These are phyloP conservation scores for Rhopalosiphum nymphaeae DNA, from an alignment of 2,888 invertebrate species.

Conservation along the genomic window DNA sequence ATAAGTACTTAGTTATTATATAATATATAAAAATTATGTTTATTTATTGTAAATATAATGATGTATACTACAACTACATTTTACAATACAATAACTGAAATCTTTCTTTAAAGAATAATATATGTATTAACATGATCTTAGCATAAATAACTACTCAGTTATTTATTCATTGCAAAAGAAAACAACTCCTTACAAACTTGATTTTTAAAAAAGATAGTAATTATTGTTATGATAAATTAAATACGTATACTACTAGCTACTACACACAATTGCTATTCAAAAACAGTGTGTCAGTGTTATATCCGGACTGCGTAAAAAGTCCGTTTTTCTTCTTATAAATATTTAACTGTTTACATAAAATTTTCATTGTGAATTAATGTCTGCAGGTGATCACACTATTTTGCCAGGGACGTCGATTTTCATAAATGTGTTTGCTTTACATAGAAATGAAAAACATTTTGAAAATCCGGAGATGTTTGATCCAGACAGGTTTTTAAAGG, in stretches of 20 bases:
- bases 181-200: neutral
- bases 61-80: neutral
- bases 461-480: conserved; percentile 73
- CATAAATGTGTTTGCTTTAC: conserved; percentile 70
- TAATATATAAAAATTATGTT: neutral
- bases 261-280: neutral
- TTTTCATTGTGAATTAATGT: neutral
- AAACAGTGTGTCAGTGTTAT: neutral
- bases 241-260: neutral
- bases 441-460: conserved; percentile 72
- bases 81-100: neutral
- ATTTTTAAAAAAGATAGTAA: neutral
- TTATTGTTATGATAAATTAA: neutral
- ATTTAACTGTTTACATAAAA: neutral
- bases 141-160: neutral
- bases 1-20: neutral
- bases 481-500: conserved; percentile 73
- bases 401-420: conserved; percentile 70
- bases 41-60: neutral
- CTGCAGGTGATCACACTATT: conserved; percentile 69
- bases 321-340: neutral
- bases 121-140: neutral
- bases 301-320: neutral
- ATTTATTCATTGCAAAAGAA: neutral
- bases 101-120: neutral